phyloP scores from a whole-genome alignment of 2,888 invertebrate species.

The Patella pellucida region DNA sequence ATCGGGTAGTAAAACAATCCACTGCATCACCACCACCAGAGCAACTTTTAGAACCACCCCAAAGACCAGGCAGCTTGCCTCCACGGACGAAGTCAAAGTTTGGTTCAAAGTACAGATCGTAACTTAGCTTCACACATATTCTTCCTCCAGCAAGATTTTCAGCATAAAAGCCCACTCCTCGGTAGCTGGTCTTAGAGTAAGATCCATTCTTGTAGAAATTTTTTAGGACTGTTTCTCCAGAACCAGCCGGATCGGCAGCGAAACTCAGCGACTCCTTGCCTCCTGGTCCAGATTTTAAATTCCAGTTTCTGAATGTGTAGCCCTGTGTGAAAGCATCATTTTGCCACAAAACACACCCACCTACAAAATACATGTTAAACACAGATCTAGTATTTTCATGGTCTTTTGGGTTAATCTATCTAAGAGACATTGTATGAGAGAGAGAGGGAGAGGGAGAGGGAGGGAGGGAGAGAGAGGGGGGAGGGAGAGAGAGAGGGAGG shows the following conservation, averaged over 20 bases:
- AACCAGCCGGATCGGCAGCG: constrained; percentile 19
- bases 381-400: no score
- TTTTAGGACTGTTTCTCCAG: not conserved
- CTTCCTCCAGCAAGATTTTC: constrained; percentile 31
- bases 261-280: constrained; percentile 35
- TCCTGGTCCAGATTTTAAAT: no score
- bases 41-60: constrained; percentile 39
- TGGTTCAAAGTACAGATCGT: constrained; percentile 32
- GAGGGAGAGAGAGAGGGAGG: no score
- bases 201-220: constrained; percentile 8
- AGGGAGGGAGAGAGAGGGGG: no score
- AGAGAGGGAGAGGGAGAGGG: no score
- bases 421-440: no score
- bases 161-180: constrained; percentile 45
- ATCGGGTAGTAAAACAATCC: constrained; percentile 48
- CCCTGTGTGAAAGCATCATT: no score
- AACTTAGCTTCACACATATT: constrained; percentile 31
- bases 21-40: constrained; percentile 42
- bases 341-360: no score
- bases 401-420: no score
- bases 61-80: constrained; percentile 53
- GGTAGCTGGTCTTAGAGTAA: constrained; percentile 2
- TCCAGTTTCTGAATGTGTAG: no score
- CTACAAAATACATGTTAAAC: no score
- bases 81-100: constrained; percentile 22